These are phyloP conservation scores for Siniperca chuatsi DNA, from an alignment of 2,113 vertebrate species.

Conservation along the genomic window DNA sequence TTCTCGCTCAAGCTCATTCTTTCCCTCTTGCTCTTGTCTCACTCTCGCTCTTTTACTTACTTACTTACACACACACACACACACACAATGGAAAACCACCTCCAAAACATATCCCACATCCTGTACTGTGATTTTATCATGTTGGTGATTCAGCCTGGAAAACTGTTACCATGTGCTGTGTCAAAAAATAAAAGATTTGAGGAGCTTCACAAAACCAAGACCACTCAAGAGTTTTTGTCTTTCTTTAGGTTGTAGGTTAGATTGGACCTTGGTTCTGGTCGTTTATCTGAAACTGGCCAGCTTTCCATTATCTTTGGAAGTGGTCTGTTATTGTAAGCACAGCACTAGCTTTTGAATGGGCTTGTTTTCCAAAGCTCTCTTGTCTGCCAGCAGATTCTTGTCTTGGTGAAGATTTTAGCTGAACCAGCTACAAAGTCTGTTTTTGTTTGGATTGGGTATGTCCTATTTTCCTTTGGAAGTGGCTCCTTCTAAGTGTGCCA, in stretches of 20 bases:
- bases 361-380: constrained; percentile 62
- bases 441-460: constrained; percentile 57
- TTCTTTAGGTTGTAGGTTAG: constrained; percentile 25
- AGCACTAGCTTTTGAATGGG: constrained; percentile 58
- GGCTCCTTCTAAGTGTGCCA: constrained; percentile 33
- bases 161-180: constrained; percentile 45
- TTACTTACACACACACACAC: not conserved
- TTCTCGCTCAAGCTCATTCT: constrained; percentile 7
- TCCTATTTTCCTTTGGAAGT: constrained; percentile 58
- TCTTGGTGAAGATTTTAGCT: constrained; percentile 62
- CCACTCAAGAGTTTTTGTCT: constrained; percentile 13
- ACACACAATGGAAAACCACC: constrained; percentile 56
- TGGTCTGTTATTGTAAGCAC: constrained; percentile 57
- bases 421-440: constrained; percentile 56
- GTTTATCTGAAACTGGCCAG: constrained; percentile 39
- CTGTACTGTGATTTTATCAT: constrained; percentile 50
- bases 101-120: constrained; percentile 64
- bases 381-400: constrained; percentile 67
- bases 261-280: constrained; percentile 7
- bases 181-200: constrained; percentile 7
- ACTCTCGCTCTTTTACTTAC: not conserved
- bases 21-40: not conserved
- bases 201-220: constrained; percentile 1
- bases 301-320: constrained; percentile 63
- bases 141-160: constrained; percentile 37